Percentiles rank a stretch among this genome's conserved stretches.
Evolutionary conservation across 2,113 vertebrate genomes (phyloP).

Genomic region (Onychostruthus taczanowskii): DNA sequence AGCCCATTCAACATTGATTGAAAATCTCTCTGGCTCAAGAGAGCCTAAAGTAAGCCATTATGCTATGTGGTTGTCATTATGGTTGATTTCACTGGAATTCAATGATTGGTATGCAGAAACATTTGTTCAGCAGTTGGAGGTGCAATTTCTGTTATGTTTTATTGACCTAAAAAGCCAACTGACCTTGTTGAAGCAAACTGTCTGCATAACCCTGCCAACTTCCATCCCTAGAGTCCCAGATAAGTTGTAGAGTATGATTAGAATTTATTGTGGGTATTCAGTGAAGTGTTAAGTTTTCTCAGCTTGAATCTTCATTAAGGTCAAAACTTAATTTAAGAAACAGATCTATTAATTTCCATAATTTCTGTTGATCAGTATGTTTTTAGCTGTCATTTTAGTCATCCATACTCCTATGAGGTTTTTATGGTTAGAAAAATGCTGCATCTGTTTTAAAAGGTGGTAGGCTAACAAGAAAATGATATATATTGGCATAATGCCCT

Average conservation of each 20-base stretch:
- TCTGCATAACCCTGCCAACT: conserved; percentile 33
- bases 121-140: conserved; percentile 21
- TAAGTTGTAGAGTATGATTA: neutral
- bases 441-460: neutral
- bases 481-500: neutral
- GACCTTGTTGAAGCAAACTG: conserved; percentile 40
- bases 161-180: conserved; percentile 50
- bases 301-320: conserved; percentile 18
- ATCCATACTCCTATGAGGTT: neutral
- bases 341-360: neutral
- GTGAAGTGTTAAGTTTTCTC: conserved; percentile 34
- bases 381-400: neutral
- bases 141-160: conserved; percentile 50
- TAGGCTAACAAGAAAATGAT: neutral
- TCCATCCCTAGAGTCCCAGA: conserved; percentile 6
- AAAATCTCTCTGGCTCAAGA: neutral
- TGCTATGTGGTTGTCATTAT: neutral
- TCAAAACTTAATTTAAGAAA: neutral
- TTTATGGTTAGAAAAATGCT: neutral
- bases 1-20: neutral
- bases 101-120: neutral
- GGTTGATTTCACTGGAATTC: conserved; percentile 42
- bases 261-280: conserved; percentile 40
- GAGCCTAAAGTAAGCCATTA: neutral
- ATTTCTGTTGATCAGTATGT: neutral